Percentiles rank a stretch among this genome's conserved stretches.
Evolutionary conservation across 1,140 invertebrate species (phyloP).

Genomic region (Tyrophagus putrescentiae): DNA sequence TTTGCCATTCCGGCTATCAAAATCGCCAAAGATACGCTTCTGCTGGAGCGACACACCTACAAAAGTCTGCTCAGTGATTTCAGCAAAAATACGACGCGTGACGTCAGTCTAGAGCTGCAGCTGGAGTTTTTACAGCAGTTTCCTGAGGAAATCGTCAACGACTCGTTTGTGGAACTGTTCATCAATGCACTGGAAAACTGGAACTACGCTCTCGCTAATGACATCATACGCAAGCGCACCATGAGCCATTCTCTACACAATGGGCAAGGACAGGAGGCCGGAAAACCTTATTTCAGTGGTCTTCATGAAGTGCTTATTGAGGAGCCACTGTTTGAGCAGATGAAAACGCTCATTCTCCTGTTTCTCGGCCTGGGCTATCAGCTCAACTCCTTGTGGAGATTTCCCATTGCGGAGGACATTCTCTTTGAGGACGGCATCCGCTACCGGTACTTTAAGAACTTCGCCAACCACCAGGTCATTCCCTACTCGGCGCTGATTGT

Average conservation of each 20-base stretch:
- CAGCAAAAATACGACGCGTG: neutral
- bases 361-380: neutral
- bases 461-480: too few species aligned
- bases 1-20: neutral
- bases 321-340: neutral
- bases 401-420: too few species aligned
- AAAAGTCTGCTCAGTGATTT: neutral
- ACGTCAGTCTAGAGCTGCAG: neutral
- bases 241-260: neutral
- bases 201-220: neutral
- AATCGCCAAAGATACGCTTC: neutral
- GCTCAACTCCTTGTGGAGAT: too few species aligned
- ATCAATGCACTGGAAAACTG: neutral
- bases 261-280: neutral
- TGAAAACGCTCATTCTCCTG: neutral
- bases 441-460: too few species aligned
- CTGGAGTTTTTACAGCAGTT: neutral
- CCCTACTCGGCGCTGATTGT: slow-evolving; percentile 25
- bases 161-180: neutral
- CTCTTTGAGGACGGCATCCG: too few species aligned
- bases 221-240: neutral
- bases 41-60: neutral
- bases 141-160: neutral
- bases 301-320: neutral
- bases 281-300: neutral